Percentiles rank a stretch among this genome's conserved stretches.
Evolutionary conservation across 2,113 vertebrate genomes (phyloP).

Genomic region (Canis aureus): DNA sequence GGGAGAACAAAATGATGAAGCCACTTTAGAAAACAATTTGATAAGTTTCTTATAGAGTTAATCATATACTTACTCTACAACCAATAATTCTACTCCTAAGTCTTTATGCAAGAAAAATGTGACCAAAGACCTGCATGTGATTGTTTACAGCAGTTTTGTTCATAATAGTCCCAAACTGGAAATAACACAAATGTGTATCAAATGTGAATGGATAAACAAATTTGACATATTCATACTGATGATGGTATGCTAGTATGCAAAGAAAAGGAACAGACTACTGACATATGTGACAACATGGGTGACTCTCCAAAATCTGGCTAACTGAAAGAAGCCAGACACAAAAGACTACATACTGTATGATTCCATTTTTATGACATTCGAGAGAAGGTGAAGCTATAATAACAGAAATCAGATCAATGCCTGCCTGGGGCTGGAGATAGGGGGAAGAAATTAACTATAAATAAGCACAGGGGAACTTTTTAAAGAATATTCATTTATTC

Average conservation of each 20-base stretch:
- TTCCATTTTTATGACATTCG: background rate
- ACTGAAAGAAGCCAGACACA: background rate
- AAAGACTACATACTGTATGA: background rate
- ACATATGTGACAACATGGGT: background rate
- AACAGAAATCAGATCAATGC: background rate
- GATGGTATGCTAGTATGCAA: background rate
- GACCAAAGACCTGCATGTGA: background rate
- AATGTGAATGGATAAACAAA: background rate
- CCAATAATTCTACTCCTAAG: background rate
- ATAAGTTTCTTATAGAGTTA: background rate
- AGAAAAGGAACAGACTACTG: background rate
- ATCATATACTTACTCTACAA: background rate
- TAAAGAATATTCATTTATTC: background rate
- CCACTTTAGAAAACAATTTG: conserved; percentile 3
- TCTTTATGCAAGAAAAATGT: background rate
- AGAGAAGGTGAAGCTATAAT: background rate
- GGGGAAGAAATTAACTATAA: background rate
- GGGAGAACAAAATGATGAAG: background rate
- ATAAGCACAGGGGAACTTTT: background rate
- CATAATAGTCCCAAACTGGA: background rate
- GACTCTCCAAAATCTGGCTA: background rate
- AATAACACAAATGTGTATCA: background rate
- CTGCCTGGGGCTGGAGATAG: background rate
- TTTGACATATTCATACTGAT: too few relatives aligned
- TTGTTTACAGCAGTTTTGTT: background rate